Evolutionary conservation across 2,797 vertebrate genomes (phyloP), one percentile per base, ranked within the genome.

Genomic region (Diglossa cyanea): DNA sequence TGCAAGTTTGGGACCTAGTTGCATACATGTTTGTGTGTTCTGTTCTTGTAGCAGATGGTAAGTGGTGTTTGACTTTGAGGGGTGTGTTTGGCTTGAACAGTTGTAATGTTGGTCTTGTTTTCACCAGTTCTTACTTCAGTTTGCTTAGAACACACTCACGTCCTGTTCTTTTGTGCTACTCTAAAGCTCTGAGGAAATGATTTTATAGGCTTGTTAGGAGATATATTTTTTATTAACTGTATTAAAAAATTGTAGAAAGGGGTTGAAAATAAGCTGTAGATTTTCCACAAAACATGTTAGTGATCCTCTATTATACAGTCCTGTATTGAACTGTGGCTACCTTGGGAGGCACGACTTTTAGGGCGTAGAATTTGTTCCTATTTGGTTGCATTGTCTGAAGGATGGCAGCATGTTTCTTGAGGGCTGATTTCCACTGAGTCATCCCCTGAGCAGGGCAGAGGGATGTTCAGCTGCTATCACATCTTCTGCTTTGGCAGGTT

Each of bases 381-480:
- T 86, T 94, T 15, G 30, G 25, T 91, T 90, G 60, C 68, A 50
- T 6, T 37, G 65, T 80, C 90, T 19, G 45, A 87, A 90, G 86
- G 83, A 70, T 91, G 85, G 86, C 71, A 77, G 18, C 30, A 40
- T 0, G 0, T 74, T 96, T 96, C 94, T 93, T 90, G 63, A 86
- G 80, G 77, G 68, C 58, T 90, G 5, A 28, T 95, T 97, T 96
- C 92, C 89, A 78, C 77, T 85, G 95, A 95, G 62, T 97, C 95
- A 96, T 94, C 39, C 47, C 6, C 40, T 39, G 81, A 79, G 72
- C 94, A 93, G 66, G 80, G 50, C 74, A 90, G 40, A 80, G 58
- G 79, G 85, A 76, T 61, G 28, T 61, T 74, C 33, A 4, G 39
- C 73, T 78, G 40, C 71, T 84, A 54, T 95, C 73, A 77, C 26